A percentile compares a stretch with the other conserved stretches of the same genome.
These are phyloP conservation scores for Vidua chalybeata DNA, from an alignment of 2,113 vertebrate genomes.

Conservation along the genomic window DNA sequence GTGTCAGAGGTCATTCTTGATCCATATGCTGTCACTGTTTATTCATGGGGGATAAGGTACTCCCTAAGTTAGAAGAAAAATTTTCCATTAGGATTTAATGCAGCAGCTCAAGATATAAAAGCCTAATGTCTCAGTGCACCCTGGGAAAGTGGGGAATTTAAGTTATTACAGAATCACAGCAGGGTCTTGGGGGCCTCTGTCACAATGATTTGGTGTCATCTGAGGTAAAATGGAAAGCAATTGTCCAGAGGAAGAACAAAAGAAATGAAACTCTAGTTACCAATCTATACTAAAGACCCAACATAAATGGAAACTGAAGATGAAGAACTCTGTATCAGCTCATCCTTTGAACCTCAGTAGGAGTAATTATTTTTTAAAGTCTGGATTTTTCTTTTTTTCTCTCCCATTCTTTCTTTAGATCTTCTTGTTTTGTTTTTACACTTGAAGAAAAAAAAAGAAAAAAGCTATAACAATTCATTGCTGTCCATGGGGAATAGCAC, in stretches of 20 bases:
- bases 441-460: not conserved
- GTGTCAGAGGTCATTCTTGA: conserved; percentile 54
- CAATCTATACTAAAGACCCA: conserved; percentile 5
- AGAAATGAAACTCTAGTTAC: not conserved
- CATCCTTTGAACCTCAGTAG: conserved; percentile 5
- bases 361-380: conserved; percentile 39
- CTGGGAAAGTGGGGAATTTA: conserved; percentile 37
- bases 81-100: conserved; percentile 67
- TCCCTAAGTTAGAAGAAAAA: conserved; percentile 56
- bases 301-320: conserved; percentile 13
- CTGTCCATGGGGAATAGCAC: not conserved
- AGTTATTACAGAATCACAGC: conserved; percentile 5
- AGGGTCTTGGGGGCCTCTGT: not conserved
- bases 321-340: not conserved
- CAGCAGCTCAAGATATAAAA: conserved; percentile 56
- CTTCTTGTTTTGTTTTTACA: conserved; percentile 29
- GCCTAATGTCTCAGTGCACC: conserved; percentile 12
- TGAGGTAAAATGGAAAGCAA: conserved; percentile 44
- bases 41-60: conserved; percentile 61
- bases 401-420: conserved; percentile 12
- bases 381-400: not conserved
- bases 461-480: not conserved
- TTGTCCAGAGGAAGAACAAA: conserved; percentile 24
- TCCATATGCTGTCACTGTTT: conserved; percentile 63
- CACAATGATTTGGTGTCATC: conserved; percentile 22